Base-by-base conservation (phyloP, 2,113 vertebrate genomes). In the Pycnonotus jocosus region DNA sequence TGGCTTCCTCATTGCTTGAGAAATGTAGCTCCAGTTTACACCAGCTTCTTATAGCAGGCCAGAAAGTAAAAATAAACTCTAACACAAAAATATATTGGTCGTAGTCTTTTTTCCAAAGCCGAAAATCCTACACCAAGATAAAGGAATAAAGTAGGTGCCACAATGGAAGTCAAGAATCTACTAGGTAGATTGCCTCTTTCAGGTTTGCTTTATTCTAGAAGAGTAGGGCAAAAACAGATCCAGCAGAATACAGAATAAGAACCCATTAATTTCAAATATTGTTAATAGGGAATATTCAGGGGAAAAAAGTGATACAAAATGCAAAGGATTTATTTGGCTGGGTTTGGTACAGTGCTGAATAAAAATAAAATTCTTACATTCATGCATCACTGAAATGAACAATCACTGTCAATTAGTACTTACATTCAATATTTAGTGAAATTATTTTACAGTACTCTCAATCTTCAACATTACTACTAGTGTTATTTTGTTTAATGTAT, bases 361-460 rank as follows among this genome's bases (percentile, higher is more conserved):
- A 78, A 95, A 87, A 86, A 89, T 31, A 38, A 62, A 87, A 83
- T 61, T 71, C 58, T 92, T 51, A 56, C 31, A 38, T 9, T 69
- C 70, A 62, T 91, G 88, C 64, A 74, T 93, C 92, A 90, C 35
- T 38, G 72, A 83, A 88, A 87, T 89, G 78, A 93, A 93, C 50
- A 86, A 87, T 93, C 85, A 78, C 35, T 94, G 90, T 45, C 93
- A 95, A 84, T 91, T 96, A 88, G 37, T 88, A 76, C 77, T 84
- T 88, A 53, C 40, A 81, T 85, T 79, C 74, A 89, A 28, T 82
- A 86, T 76, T 91, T 88, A 65, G 60, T 45, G 38, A 90, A 70
- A 92, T 69, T 77, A 82, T 91, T 88, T 90, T 82, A 83, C 28
- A 50, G n/a, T 20, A 54, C 27, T 28, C 23, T 30, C 64, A n/a